A percentile compares a stretch with the other conserved stretches of the same genome.
phyloP scores from a whole-genome alignment of 2,797 vertebrate species.

The Rhabdomys pumilio region DNA sequence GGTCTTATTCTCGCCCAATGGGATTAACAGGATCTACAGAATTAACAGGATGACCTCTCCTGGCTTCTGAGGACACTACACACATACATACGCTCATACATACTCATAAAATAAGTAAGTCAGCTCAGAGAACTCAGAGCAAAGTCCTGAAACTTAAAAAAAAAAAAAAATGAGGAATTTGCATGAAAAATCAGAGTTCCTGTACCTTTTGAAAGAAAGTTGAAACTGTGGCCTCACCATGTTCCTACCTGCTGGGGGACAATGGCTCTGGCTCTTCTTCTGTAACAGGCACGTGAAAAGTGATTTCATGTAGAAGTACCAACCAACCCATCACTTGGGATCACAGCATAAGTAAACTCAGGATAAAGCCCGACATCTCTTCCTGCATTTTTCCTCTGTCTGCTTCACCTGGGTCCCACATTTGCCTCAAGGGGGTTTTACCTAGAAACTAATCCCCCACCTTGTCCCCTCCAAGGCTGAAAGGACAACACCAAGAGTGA shows the following conservation, averaged over 20 bases:
- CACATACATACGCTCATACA: not conserved
- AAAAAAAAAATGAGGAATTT: not conserved
- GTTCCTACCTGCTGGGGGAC: not conserved
- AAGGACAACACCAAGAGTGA: not conserved
- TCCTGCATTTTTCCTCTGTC: not conserved
- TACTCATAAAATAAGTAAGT: not conserved
- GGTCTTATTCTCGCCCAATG: not conserved
- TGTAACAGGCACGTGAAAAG: not conserved
- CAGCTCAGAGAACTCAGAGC: not conserved
- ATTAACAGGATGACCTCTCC: not conserved
- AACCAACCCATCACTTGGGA: not conserved
- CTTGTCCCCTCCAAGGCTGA: not conserved
- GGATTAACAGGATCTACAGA: not conserved
- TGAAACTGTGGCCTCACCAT: not conserved
- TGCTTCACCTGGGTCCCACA: not conserved
- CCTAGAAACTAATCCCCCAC: not conserved
- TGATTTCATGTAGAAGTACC: not conserved
- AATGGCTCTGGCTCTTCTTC: fast-evolving
- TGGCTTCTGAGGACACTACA: not conserved
- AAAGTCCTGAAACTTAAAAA: not conserved
- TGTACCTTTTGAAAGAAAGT: not conserved
- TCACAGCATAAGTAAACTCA: not conserved
- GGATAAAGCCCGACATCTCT: not conserved
- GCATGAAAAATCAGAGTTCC: not conserved
- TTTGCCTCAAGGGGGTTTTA: not conserved